Evolutionary conservation across 2,113 vertebrate species (phyloP), one percentile per base, ranked within the genome.

Genomic region (Morphnarchus princeps): DNA sequence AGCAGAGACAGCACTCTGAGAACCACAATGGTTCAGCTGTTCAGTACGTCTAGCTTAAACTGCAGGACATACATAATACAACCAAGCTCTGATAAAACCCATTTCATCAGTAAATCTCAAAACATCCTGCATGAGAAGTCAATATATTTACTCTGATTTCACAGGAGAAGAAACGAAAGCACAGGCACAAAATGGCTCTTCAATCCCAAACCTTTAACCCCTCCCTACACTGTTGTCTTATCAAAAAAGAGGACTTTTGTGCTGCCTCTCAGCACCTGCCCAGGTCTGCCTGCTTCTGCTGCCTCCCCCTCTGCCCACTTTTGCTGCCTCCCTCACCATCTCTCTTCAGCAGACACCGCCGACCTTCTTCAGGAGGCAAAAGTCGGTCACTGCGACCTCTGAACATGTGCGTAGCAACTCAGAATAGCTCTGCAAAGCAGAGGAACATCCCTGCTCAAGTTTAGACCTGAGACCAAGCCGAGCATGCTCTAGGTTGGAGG

Each of bases 361-460:
- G 8, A 65, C 50, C 45, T 83, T 83, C 72, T 70, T 52, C 69
- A 43, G 77, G 32, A 84, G n/a, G 63, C 82, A 55, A 72, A 63
- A 58, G 12, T 38, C 1, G 1, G 61, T 79, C 78, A 43, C 66
- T 22, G 13, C 0, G 2, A 93, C 85, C 90, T 85, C 82, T 3
- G 1, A 89, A 79, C 49, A 50, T 1, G 1, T 4, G 10, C 8
- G 1, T 0, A 59, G 76, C 3, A 3, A 91, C 73, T 87, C 42
- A 66, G 80, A 73, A 74, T 4, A 83, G 61, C 81, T 74, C 85
- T 82, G 47, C 7, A 3, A 93, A 93, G 82, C 78, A 91, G 42
- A 79, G 34, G 55, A 92, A 73, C 22, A 45, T 18, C 55, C 34
- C 45, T 38, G 52, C 87, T 78, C 32, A 74, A 84, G 50, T 73